A percentile compares a stretch with the other conserved stretches of the same genome.
These are phyloP conservation scores for Boulengeromyrus knoepffleri DNA, from an alignment of 2,113 vertebrate genomes.

Conservation along the genomic window DNA sequence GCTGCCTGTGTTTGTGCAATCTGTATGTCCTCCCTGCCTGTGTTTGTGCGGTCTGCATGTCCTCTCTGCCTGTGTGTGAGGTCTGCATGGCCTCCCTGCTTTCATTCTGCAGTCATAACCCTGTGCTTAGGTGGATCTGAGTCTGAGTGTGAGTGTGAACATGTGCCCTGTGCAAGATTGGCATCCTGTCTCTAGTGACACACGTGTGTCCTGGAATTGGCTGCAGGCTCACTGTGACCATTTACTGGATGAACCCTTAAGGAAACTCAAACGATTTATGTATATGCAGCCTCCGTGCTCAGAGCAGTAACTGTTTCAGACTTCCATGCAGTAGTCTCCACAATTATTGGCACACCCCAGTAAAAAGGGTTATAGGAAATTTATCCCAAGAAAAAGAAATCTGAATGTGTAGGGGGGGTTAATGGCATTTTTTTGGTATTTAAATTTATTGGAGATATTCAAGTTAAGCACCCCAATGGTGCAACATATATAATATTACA, in stretches of 20 bases:
- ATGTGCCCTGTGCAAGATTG: background rate
- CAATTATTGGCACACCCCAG: background rate
- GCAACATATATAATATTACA: background rate
- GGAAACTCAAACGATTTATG: background rate
- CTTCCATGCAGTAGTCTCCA: background rate
- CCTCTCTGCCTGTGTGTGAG: background rate
- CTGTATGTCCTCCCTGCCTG: background rate
- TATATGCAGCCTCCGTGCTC: background rate
- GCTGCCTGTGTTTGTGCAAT: fast-evolving
- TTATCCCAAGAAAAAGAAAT: background rate
- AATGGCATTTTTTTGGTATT: background rate
- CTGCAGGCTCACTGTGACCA: background rate
- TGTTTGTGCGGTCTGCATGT: too few species aligned
- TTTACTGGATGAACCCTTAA: background rate
- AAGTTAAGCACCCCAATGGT: background rate
- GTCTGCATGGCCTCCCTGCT: background rate
- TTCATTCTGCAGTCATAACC: background rate
- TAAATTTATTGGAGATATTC: background rate
- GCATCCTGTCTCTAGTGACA: background rate
- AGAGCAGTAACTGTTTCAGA: background rate
- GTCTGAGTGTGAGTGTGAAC: background rate
- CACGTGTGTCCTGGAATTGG: background rate
- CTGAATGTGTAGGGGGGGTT: background rate
- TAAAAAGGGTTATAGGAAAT: background rate
- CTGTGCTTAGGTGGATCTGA: background rate